Conservation (phyloP, 2,113 vertebrate genomes). For the Melanocharis versteri region DNA sequence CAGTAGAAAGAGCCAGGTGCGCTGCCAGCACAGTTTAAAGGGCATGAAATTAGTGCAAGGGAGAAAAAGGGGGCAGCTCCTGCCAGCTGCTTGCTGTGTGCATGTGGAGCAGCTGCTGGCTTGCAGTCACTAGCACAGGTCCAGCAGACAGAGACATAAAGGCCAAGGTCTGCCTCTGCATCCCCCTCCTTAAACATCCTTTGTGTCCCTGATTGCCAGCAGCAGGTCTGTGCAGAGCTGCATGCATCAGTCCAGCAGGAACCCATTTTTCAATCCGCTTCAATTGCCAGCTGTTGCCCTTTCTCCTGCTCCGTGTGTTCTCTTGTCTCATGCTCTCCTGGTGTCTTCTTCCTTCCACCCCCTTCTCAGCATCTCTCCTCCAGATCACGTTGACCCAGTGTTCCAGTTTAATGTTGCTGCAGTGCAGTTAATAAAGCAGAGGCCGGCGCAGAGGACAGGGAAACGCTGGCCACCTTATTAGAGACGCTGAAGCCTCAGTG, state of each 20-base stretch:
- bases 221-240: neutral
- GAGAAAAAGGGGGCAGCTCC: neutral
- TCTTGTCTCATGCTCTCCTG: neutral
- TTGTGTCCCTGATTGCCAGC: neutral
- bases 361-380: neutral
- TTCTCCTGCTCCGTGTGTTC: neutral
- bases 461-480: conserved; percentile 31
- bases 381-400: neutral
- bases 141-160: neutral
- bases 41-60: neutral
- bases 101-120: neutral
- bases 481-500: conserved; percentile 17
- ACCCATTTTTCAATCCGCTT: neutral
- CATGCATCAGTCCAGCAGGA: neutral
- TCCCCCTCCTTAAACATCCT: neutral
- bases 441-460: neutral
- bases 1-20: neutral
- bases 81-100: neutral
- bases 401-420: conserved; percentile 27
- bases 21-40: neutral
- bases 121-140: neutral
- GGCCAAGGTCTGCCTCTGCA: neutral
- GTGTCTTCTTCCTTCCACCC: neutral
- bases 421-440: conserved; percentile 41
- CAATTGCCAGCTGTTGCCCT: neutral